Base-by-base conservation (phyloP, 2,888 invertebrate genomes). In the Tethea ocularis region DNA sequence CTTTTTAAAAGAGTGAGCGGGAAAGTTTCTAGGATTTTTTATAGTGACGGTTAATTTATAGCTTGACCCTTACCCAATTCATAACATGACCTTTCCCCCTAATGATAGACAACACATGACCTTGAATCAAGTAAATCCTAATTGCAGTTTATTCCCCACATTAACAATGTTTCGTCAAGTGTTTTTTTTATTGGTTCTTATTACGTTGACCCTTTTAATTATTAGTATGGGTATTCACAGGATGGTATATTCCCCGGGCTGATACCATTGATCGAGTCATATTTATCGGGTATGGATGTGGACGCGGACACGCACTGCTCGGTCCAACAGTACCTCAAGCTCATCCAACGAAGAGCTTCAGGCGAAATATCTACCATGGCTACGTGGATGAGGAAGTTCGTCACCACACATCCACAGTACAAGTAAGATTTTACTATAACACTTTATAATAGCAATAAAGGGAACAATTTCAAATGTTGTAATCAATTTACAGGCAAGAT, bases 231-330 rank as follows among this genome's bases (percentile, higher is more conserved):
- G 7, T 41, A 15, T 46, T 0, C 10, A 46, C 71, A 97, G 97
- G 95, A 96, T 62, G 97, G 96, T 61, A 95, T 96, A 63, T 99
- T 99, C 93, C 98, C 99, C 24, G 99, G 99, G 0, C 93, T 99
- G 74, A 96, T 99, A 69, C 97, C 99, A 4, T 93, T 99, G 73
- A 98, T 99, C 64, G 97, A 98, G 84, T 97, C 97, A 75, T 99
- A 98, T 90, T 94, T 99, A 75, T 96, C 97, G 69, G 97, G 97
- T 62, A 98, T 99, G 95, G 99, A 99, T 86, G 97, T 99, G 56
- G 99, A 99, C 91, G 98, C 99, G 1, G 99, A 99, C 88, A 99
- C 99, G 51, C 97, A 98, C 86, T 99, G 99, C 91, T 98, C 98
- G 10, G 97, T 99, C 78, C 97, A 97, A 86, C 98, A 99, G 90